Evolutionary conservation across 2,113 vertebrate species (phyloP), one percentile per base, ranked within the genome.

Genomic region (Rana temporaria): DNA sequence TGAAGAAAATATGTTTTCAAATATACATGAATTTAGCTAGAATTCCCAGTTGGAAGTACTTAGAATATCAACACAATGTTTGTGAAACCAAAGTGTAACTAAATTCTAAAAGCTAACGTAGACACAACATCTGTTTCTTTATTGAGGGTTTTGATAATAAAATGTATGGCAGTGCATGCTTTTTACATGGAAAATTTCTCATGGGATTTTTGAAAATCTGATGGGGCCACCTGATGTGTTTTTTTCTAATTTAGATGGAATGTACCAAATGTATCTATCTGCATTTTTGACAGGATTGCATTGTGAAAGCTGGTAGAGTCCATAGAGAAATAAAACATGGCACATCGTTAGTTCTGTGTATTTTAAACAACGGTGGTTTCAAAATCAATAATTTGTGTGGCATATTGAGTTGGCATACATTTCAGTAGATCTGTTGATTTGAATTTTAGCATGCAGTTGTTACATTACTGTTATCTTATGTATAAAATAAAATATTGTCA

Each of bases 51-150:
- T 76, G 72, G 60, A 60, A 75, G 48, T 30, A 20, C 17, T 60
- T 16, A 42, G 52, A 71, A 74, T 75, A n/a, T 48, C 62, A 48
- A 20, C 12, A 30, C 63, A 62, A 34, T 38, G 79, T 68, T 76
- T 68, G 53, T 68, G 6, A 83, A 76, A 56, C 20, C 68, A 34
- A 62, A 82, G 20, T 76, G 32, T 68, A 52, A 76, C 81, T 20
- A 83, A 74, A 76, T 76, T 55, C 48, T 48, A 67, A 68, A 76
- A 68, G 81, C 53, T 76, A 83, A 76, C 68, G 81, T 68, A 69
- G 73, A 83, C 63, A 42, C 63, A 74, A 74, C 79, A 83, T 83
- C 81, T 83, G 81, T 76, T 83, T 83, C 70, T 67, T 59, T 83
- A 72, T 83, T 76, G 55, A 30, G 22, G 63, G 26, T 65, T 76